Base-by-base conservation (phyloP, 2,113 vertebrate species). In the Propithecus coquereli region DNA sequence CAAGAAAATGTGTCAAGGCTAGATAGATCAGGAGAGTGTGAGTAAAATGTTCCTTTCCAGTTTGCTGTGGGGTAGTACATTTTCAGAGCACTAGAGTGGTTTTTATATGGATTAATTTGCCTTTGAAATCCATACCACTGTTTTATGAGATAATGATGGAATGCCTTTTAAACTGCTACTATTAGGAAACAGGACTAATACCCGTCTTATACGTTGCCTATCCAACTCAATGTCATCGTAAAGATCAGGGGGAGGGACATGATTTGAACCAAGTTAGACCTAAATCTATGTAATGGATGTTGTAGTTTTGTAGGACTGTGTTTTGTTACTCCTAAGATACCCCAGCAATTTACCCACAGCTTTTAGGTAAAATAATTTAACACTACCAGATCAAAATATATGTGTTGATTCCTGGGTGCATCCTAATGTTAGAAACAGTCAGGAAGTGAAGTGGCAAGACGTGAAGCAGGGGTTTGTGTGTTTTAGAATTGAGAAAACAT, bases 1-100 rank as follows among this genome's bases (percentile, higher is more conserved):
- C 94, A 91, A 92, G 95, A 93, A 98, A 97, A 97, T 96, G 96
- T 95, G 94, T 97, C 90, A 94, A 94, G 97, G 87, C 94, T 96
- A 80, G 94, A 83, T 70, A 87, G 94, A 76, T 93, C 63, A 93
- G 89, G 86, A 93, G 74, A 76, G 82, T 90, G 79, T 96, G 86
- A 95, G 90, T 83, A 52, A 88, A 86, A 83, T 74, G 93, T 91
- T 91, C 91, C 80, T 91, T 95, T 95, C 77, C 45, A 87, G 70
- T 71, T 52, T 95, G 89, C 97, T 59, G 12, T 87, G 93, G 79
- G 93, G 74, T 34, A 74, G 86, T 79, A 27, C 59, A 30, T 92
- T 94, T 92, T 91, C 93, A 87, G 88, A 95, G 90, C 86, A 94
- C 84, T 91, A 93, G 52, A 52, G 18, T 70, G 84, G 40, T 80